Base-by-base conservation (phyloP, 1,140 invertebrate species). In the Micrasema longulum region DNA sequence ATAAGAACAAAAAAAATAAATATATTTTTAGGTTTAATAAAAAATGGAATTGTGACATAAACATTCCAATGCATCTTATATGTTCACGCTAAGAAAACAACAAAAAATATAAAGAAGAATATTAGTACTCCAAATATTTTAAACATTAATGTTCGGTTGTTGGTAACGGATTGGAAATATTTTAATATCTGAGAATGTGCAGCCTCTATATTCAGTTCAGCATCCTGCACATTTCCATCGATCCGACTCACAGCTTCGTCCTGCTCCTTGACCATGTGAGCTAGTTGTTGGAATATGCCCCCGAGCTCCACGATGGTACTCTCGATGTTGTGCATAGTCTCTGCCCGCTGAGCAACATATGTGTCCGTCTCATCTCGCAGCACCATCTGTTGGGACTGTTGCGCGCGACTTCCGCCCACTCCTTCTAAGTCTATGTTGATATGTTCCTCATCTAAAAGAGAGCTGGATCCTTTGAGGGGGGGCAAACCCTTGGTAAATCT, bases 241-340 rank as follows among this genome's bases (percentile, higher is more conserved):
- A 99, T 99, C 80, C 97, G 91, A 77, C 96, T 95, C 16, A 99
- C 97, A 85, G 97, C 95, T 88, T 99, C 98, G 84, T 98, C 97
- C 85, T 99, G 98, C 84, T 99, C 98, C 80, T 99, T 97, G 20
- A 99, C 97, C 96, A 99, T 98, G 79, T 95, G 93, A 16, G 98
- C 97, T 74, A 99, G 85, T 81, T 99, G 97, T 79, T 96, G 94
- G 81, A 99, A 99, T 80, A 99, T 99, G 45, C 94, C 95, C 5
- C 98, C 97, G n/a, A 99, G 84, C 85, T 99, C 98, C 12, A 99
- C 96, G 79, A 99, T 99, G 26, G 97, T 99, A 95, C 96, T 84
- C 99, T 98, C 79, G 99, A 99, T 81, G 98, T 82, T 99, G 96
- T 97, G 99, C 99, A 97, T 80, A 98, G 96, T 36, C 96, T 96